Percentiles rank a stretch among this genome's conserved stretches.
Evolutionary conservation across 2,797 vertebrate genomes (phyloP).

Genomic region (Pagetopsis macropterus): DNA sequence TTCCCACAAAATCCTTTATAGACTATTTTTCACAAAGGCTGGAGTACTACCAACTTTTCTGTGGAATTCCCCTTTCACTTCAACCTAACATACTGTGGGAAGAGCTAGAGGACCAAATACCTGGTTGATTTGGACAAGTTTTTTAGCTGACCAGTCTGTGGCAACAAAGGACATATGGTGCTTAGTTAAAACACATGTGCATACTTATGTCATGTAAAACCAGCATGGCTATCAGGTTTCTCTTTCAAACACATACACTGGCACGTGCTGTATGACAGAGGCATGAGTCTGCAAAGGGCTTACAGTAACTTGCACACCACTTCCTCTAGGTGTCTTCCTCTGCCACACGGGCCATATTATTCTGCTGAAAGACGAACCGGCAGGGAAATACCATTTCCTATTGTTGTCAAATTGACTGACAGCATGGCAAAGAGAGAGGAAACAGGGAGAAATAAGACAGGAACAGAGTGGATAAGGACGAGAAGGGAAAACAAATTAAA

Average conservation of each 20-base stretch:
- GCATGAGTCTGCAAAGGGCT: conserved; percentile 19
- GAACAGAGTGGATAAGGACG: neutral
- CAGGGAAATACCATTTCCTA: conserved; percentile 44
- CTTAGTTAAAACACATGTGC: neutral
- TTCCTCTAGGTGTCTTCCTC: conserved; percentile 29
- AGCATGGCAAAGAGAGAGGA: conserved; percentile 20
- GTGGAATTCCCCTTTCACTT: conserved; percentile 14
- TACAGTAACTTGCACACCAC: conserved; percentile 31
- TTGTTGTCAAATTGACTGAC: conserved; percentile 30
- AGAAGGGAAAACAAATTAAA: conserved; percentile 3
- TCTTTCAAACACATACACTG: conserved; percentile 7
- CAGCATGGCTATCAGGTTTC: neutral
- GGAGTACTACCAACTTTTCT: too few relatives aligned
- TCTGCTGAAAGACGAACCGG: conserved; percentile 27
- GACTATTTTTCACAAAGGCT: neutral
- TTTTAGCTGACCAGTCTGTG: neutral
- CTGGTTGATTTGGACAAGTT: neutral
- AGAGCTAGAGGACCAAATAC: neutral
- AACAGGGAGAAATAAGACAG: neutral
- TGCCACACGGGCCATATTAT: conserved; percentile 17
- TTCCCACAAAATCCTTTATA: neutral
- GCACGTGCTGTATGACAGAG: conserved; percentile 6
- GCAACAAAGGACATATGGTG: neutral
- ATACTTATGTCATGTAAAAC: neutral
- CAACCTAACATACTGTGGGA: neutral